phyloP scores from a whole-genome alignment of 2,113 vertebrate species.

The Zapornia atra region DNA sequence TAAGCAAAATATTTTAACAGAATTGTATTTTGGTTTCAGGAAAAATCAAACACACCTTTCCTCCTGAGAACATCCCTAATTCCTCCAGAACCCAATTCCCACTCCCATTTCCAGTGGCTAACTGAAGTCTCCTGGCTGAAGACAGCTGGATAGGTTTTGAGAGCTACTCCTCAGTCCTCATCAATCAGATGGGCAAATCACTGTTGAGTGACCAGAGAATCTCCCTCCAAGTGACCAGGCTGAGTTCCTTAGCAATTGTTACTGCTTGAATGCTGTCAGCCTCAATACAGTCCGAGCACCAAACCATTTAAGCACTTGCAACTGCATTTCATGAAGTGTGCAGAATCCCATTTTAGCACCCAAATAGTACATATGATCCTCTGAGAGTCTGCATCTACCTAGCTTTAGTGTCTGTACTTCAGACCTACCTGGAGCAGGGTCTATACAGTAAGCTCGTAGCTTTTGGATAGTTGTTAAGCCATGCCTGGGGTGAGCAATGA shows the following conservation, averaged over 20 bases:
- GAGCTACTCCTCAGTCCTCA: neutral
- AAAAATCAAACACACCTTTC: neutral
- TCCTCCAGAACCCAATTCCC: neutral
- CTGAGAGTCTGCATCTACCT: constrained; percentile 25
- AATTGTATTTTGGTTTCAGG: neutral
- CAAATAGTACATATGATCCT: neutral
- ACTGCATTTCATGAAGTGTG: neutral
- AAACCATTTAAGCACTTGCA: neutral
- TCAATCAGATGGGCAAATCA: neutral
- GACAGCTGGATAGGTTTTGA: neutral
- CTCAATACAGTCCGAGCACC: neutral
- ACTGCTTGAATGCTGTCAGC: neutral
- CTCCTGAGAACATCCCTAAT: neutral
- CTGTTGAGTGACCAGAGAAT: neutral
- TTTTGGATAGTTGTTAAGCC: constrained; percentile 54
- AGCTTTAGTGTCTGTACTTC: constrained; percentile 2
- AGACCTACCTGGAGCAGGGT: constrained; percentile 58
- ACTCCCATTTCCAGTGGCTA: neutral
- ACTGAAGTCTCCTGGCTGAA: neutral
- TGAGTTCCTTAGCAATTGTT: neutral
- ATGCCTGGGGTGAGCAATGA: constrained; percentile 33
- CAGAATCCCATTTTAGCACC: neutral
- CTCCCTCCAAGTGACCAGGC: constrained; percentile 8
- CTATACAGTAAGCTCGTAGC: constrained; percentile 51
- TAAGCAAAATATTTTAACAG: neutral